Base-by-base conservation (phyloP, 2,888 invertebrate genomes). In the Cephus spinipes region DNA sequence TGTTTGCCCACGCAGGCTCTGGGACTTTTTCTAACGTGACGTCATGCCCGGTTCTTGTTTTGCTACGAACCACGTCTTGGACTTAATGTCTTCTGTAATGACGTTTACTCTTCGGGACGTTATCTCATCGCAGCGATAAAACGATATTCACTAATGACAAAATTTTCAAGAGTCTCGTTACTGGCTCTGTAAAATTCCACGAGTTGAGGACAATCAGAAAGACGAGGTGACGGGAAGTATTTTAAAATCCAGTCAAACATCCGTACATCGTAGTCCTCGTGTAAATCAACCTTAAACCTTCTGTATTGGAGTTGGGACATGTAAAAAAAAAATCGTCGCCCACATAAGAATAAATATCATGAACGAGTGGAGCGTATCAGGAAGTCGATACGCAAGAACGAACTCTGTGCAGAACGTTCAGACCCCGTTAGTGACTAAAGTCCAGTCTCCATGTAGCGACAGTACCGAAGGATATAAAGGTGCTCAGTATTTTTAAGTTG, bases 1-100 rank as follows among this genome's bases (percentile, higher is more conserved):
- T 81, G 82, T 82, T 83, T 81, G 80, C 79, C 77, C 82, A 80
- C 81, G 80, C 81, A 69, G 73, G 32, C 32, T 74, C 77, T 73
- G 76, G 73, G 76, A 79, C 77, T 82, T 83, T 82, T 82, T 82
- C 80, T 74, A 69, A 32, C 74, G 40, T 77, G 76, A 75, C 77
- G 81, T 81, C 74, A 74, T 35, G 15, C 35, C 74, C 74, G 74
- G 74, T 74, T 74, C 74, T 74, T 15, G 74, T 74, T 74, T 74
- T 35, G 73, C 76, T 31, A 35, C 31, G 30, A 12, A 74, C 71
- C 79, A 77, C 69, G 77, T 76, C 73, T 68, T 15, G 73, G 36
- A 76, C 31, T 68, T 34, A 76, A 76, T 32, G 34, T 33, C 71
- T 31, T 11, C 71, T 55, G 9, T 55, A 55, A 55, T 55, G 55